Evolutionary conservation across 2,888 invertebrate species (phyloP), one percentile per base, ranked within the genome.

Genomic region (Morpho deidamia): DNA sequence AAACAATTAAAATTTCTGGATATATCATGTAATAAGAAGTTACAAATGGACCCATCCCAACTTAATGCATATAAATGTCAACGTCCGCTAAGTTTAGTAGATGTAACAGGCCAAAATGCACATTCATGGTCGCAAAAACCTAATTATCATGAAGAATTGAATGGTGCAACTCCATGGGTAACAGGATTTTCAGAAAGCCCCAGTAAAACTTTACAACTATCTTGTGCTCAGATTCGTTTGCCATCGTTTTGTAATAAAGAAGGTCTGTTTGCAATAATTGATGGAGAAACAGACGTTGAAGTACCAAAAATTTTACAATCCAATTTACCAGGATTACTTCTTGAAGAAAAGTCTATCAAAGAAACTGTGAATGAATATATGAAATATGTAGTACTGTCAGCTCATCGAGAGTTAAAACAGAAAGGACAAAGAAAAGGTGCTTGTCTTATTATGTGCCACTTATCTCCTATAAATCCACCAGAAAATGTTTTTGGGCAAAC

Each of bases 131-230:
- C 79, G 10, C 86, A 87, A 67, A 88, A 83, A 69, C 82, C 72
- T 66, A 83, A 80, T 43, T 86, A 92, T 62, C 91, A 90, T 48
- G 85, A 88, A 55, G 93, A 93, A 64, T 76, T 92, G 55, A 85
- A 76, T 56, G 89, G 91, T 2, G 63, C 69, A 7, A 94, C 92
- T 7, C 94, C 95, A 4, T 96, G 96, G 96, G 91, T 91, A 44
- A 91, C 95, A 34, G 96, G 96, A 0, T 96, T 96, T 78, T 95
- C 96, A 0, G 96, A 96, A 85, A 94, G 96, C 9, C 93, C 96
- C 0, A 96, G 96, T 35, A 92, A 91, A 61, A 91, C 91, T 51
- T 91, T 94, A 61, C 93, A 94, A 67, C 78, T 96, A n/a, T 93
- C 93, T 70, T 93, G 96, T 53, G 92, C 94, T 0, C 96, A 96